Base-by-base conservation (phyloP, 1,140 invertebrate genomes). In the Nautilus pompilius region DNA sequence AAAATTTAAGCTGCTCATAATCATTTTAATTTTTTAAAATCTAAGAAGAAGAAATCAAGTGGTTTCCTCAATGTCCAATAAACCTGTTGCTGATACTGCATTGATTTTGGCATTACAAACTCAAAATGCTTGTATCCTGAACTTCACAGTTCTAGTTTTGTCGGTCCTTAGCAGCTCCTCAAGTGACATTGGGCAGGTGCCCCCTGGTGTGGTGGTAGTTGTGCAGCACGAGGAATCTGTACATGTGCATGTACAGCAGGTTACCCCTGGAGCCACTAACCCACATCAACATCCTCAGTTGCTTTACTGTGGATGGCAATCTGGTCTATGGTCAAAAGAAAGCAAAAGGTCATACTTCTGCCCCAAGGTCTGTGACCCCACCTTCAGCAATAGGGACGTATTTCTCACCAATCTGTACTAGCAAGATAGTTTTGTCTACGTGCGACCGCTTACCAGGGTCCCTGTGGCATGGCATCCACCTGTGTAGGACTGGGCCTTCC, bases 211-310 rank as follows among this genome's bases (percentile, higher is more conserved):
- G 0, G 81, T 98, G 36, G 98, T 99, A 96, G 92, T 99, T 3
- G 93, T 94, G 51, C 98, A 98, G 82, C 95, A 98, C 80, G 96
- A 95, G 0, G 89, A 95, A 68, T 93, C 94, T 76, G 73, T 83
- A 26, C 86, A 91, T 70, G 95, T 94, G 99, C 84, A 99, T 98
- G 88, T 99, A 98, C 88, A 88, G 96, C 36, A 98, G 94, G 83
- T 97, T 99, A 75, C 93, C 98, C 73, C 96, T 94, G n/a, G n/a
- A n/a, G n/a, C 0, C 97, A 95, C 69, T 90, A 92, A 28, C 93
- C 93, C 8, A 92, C 96, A 54, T 91, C 88, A 49, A 90, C 94
- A 83, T 83, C 85, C 10, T 95, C 98, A 76, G 87, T 98, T 30
- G 94, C 97, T 83, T 97, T 95, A 80, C 86, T 98, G 62, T 83